A percentile compares a stretch with the other conserved stretches of the same genome.
phyloP scores from a whole-genome alignment of 2,888 invertebrate species.

The Ochropleura leucogaster region DNA sequence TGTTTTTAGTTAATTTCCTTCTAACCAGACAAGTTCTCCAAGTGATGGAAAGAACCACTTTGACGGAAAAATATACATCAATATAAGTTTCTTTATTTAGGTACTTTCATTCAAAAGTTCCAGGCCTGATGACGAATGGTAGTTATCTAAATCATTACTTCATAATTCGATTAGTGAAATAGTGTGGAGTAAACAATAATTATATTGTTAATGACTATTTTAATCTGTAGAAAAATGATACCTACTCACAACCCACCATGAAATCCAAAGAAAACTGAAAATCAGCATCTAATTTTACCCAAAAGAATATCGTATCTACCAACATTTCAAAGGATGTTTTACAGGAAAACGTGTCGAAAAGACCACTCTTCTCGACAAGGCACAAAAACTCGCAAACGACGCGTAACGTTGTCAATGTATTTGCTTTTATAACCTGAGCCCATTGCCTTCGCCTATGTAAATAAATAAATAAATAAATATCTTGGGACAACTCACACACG shows the following conservation, averaged over 20 bases:
- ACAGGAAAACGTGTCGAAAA: conserved; percentile 17
- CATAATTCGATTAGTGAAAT: not conserved
- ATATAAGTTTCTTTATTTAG: too few relatives aligned
- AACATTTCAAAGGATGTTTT: not conserved
- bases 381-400: conserved; percentile 12
- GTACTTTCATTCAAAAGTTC: not conserved
- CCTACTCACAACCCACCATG: not conserved
- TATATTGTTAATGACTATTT: not conserved
- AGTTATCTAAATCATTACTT: not conserved
- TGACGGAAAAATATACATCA: not conserved
- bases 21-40: not conserved
- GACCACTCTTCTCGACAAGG: not conserved
- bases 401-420: conserved; percentile 3
- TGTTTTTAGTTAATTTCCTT: not conserved
- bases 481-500: too few relatives aligned
- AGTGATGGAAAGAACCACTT: too few relatives aligned
- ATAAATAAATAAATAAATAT: too few relatives aligned
- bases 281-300: not conserved
- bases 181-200: not conserved
- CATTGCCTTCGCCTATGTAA: not conserved
- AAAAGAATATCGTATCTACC: not conserved
- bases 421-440: conserved; percentile 21
- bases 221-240: not conserved
- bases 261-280: not conserved
- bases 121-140: not conserved